A percentile compares a stretch with the other conserved stretches of the same genome.
Conservation (phyloP, 92 coral and sea anemone species). For the Pocillopora grandis region DNA sequence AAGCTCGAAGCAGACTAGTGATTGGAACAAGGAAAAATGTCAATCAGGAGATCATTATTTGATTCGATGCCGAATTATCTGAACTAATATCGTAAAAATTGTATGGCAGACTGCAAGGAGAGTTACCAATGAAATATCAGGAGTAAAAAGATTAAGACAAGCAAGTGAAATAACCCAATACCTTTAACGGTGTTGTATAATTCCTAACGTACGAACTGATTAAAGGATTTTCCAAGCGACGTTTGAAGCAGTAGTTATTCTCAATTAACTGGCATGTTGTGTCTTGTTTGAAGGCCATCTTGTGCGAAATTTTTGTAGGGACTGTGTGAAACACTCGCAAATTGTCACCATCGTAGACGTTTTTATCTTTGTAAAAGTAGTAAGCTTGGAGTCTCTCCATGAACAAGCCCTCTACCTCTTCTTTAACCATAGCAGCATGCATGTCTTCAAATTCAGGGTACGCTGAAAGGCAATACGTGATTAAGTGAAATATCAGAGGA, state of each 20-base stretch:
- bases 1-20: too few relatives aligned
- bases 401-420: constrained; percentile 64
- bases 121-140: too few relatives aligned
- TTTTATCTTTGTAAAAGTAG: constrained; percentile 21
- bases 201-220: constrained; percentile 2
- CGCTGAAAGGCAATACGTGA: neutral
- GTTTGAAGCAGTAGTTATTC: constrained; percentile 24
- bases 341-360: constrained; percentile 43
- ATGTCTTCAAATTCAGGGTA: constrained; percentile 13
- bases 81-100: neutral
- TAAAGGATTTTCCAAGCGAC: constrained; percentile 31
- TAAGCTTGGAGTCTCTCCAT: constrained; percentile 69
- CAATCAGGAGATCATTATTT: too few relatives aligned
- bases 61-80: too few relatives aligned
- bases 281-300: constrained; percentile 27
- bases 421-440: constrained; percentile 29
- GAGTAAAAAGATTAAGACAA: too few relatives aligned
- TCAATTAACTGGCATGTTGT: constrained; percentile 18
- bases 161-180: neutral
- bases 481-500: neutral
- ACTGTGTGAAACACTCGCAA: constrained; percentile 55
- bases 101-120: too few relatives aligned
- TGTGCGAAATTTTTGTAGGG: constrained; percentile 27
- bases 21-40: too few relatives aligned
- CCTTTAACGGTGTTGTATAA: constrained; percentile 32